A percentile compares a stretch with the other conserved stretches of the same genome.
Evolutionary conservation across 2,113 vertebrate genomes (phyloP).

Genomic region (Larimichthys crocea): DNA sequence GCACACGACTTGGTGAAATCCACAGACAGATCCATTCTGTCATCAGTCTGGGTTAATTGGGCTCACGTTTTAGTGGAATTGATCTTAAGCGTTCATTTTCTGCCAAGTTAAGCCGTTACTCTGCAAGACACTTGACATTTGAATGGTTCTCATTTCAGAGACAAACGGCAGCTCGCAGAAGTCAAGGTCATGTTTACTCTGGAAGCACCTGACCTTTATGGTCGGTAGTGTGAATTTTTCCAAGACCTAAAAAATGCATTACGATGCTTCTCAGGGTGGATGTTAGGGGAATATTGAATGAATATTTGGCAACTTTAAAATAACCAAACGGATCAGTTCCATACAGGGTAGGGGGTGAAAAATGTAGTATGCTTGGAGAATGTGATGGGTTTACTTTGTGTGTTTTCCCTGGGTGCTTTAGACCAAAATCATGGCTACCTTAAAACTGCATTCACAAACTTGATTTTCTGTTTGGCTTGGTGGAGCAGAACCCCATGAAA

Average conservation of each 20-base stretch:
- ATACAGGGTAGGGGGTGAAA: neutral
- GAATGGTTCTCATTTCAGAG: neutral
- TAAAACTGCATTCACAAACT: constrained; percentile 2
- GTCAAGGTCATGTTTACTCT: neutral
- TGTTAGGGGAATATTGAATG: neutral
- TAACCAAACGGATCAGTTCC: neutral
- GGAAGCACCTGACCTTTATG: neutral
- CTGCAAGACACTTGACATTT: neutral
- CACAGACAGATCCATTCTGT: neutral
- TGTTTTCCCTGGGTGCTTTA: neutral
- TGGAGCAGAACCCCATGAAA: constrained; percentile 5
- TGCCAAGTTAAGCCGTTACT: neutral
- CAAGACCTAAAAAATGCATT: neutral
- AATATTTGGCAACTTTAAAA: constrained; percentile 5
- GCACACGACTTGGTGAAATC: neutral
- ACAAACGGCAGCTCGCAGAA: neutral
- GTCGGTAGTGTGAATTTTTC: neutral
- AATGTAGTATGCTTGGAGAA: neutral
- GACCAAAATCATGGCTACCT: neutral
- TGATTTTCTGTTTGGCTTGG: neutral
- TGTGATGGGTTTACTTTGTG: neutral
- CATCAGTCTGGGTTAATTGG: neutral
- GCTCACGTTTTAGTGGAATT: neutral
- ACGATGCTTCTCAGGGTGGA: neutral
- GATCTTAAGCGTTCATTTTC: neutral